A percentile compares a stretch with the other conserved stretches of the same genome.
These are phyloP conservation scores for Scolanthus callimorphus DNA, from an alignment of 92 coral and sea anemone species.

Conservation along the genomic window DNA sequence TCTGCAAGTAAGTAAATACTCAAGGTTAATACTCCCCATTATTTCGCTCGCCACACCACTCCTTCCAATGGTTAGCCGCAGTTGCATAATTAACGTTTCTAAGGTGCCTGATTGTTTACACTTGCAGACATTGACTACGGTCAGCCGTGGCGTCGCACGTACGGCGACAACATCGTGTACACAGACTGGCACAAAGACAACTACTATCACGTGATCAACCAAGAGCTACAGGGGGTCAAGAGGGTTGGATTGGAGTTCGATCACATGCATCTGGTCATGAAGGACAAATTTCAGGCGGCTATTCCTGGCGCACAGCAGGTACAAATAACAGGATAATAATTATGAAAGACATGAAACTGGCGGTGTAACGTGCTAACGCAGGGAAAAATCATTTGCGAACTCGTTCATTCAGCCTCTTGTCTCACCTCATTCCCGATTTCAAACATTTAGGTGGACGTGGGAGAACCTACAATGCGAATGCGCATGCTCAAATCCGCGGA, in stretches of 20 bases:
- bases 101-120: background rate
- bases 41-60: background rate
- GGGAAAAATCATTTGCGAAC: background rate
- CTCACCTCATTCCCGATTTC: background rate
- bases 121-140: constrained; percentile 78
- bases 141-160: constrained; percentile 85
- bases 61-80: background rate
- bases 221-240: constrained; percentile 62
- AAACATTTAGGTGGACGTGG: constrained; percentile 45
- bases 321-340: too few species aligned
- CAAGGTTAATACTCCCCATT: too few species aligned
- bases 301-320: constrained; percentile 52
- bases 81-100: background rate
- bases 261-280: constrained; percentile 53
- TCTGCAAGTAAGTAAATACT: constrained; percentile 71
- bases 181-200: constrained; percentile 95
- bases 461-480: constrained; percentile 79
- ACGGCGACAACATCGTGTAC: constrained; percentile 81
- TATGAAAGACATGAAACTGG: too few species aligned
- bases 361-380: background rate
- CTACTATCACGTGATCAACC: constrained; percentile 66
- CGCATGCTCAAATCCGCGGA: constrained; percentile 84
- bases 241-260: constrained; percentile 80
- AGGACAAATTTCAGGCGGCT: constrained; percentile 64
- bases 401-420: background rate